These are phyloP conservation scores for Folsomia candida DNA, from an alignment of 2,888 invertebrate species.

Conservation along the genomic window DNA sequence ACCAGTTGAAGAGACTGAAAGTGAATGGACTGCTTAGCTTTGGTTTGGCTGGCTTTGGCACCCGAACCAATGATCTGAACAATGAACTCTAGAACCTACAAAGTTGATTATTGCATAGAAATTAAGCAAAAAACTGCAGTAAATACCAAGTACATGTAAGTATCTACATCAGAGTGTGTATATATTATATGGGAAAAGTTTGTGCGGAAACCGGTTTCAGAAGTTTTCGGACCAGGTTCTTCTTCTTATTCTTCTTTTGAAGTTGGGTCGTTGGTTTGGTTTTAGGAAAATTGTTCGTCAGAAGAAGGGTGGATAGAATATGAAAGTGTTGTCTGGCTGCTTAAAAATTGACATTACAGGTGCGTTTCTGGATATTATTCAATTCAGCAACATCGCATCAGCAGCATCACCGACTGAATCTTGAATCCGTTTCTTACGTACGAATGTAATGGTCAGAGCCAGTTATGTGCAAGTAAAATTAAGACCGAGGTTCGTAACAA, in stretches of 20 bases:
- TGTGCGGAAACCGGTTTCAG: slow-evolving; percentile 13
- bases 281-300: too few relatives aligned
- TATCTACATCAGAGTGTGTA: too few relatives aligned
- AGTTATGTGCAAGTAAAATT: not conserved
- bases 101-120: not conserved
- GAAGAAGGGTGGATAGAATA: too few relatives aligned
- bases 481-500: not conserved
- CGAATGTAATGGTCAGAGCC: not conserved
- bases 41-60: not conserved
- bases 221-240: slow-evolving; percentile 6
- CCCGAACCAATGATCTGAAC: not conserved
- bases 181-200: too few relatives aligned
- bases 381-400: too few relatives aligned
- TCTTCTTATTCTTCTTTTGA: not conserved
- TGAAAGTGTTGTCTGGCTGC: too few relatives aligned
- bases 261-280: not conserved
- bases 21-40: not conserved
- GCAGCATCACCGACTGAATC: too few relatives aligned
- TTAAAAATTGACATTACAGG: too few relatives aligned
- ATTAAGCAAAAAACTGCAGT: slow-evolving; percentile 11
- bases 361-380: too few relatives aligned
- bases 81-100: not conserved
- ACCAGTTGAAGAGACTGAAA: not conserved
- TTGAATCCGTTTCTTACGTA: slow-evolving; percentile 1
- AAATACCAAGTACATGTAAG: not conserved